phyloP scores from a whole-genome alignment of 2,888 invertebrate genomes.

The Stramonita haemastoma region DNA sequence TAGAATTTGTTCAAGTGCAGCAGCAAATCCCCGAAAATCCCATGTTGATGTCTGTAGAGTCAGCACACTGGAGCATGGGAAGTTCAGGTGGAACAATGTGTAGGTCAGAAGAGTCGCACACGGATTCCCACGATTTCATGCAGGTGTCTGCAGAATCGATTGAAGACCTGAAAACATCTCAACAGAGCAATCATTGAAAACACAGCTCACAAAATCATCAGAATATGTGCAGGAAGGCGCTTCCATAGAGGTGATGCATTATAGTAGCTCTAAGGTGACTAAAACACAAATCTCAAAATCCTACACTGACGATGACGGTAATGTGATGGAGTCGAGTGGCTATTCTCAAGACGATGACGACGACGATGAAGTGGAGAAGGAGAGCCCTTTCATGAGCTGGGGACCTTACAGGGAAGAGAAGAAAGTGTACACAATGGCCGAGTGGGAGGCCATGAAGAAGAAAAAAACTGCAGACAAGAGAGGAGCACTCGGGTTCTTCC shows the following conservation, averaged over 20 bases:
- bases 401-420: constrained; percentile 70
- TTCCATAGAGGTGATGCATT: constrained; percentile 1
- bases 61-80: constrained; percentile 64
- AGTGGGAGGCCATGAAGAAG: constrained; percentile 72
- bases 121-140: constrained; percentile 70
- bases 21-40: constrained; percentile 44
- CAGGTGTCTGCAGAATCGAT: constrained; percentile 74
- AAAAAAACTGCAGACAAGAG: constrained; percentile 49
- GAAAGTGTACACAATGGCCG: constrained; percentile 73
- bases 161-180: constrained; percentile 39
- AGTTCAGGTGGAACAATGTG: constrained; percentile 71
- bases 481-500: constrained; percentile 37
- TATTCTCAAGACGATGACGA: constrained; percentile 45
- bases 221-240: constrained; percentile 19
- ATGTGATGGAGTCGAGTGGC: constrained; percentile 51
- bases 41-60: constrained; percentile 56
- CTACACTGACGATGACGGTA: constrained; percentile 65
- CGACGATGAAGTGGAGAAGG: constrained; percentile 46
- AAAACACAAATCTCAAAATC: constrained; percentile 53
- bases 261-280: constrained; percentile 33
- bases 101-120: constrained; percentile 64
- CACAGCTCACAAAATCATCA: constrained; percentile 20
- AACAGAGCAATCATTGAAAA: constrained; percentile 38
- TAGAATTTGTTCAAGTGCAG: constrained; percentile 54
- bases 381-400: constrained; percentile 53